phyloP scores from a whole-genome alignment of 1,140 invertebrate species.

The Tetramorium alpestre region DNA sequence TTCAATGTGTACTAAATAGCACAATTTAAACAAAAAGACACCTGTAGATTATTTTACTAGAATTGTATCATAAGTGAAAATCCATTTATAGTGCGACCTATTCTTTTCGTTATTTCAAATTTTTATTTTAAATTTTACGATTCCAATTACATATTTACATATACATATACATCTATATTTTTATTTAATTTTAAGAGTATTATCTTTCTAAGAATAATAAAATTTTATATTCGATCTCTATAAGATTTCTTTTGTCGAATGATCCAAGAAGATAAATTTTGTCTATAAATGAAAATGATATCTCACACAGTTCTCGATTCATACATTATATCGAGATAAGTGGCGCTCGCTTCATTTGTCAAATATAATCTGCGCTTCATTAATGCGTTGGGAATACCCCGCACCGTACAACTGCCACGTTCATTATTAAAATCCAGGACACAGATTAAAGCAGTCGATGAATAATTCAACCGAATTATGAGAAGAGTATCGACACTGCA shows the following conservation, averaged over 20 bases:
- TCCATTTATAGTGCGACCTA: no score
- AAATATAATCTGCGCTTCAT: constrained; percentile 52
- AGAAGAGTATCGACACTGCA: constrained; percentile 44
- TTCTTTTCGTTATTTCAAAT: no score
- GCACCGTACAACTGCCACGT: constrained; percentile 5
- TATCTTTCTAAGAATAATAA: neutral
- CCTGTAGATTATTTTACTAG: neutral
- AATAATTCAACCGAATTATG: constrained; percentile 59
- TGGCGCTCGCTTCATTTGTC: constrained; percentile 54
- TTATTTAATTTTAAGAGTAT: neutral
- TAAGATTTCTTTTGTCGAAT: neutral
- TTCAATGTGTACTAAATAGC: neutral
- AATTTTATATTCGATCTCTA: neutral
- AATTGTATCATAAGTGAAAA: neutral
- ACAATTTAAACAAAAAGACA: neutral
- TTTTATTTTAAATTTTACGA: no score
- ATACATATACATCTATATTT: neutral
- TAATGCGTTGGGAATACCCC: constrained; percentile 40
- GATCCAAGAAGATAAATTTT: neutral
- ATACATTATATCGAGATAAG: constrained; percentile 44
- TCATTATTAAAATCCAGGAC: constrained; percentile 60
- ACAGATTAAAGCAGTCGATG: constrained; percentile 56
- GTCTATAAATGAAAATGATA: constrained; percentile 41
- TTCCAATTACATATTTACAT: no score
- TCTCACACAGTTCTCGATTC: constrained; percentile 8